Evolutionary conservation across 2,113 vertebrate species (phyloP), one percentile per base, ranked within the genome.

Genomic region (Neolamprologus devosi): DNA sequence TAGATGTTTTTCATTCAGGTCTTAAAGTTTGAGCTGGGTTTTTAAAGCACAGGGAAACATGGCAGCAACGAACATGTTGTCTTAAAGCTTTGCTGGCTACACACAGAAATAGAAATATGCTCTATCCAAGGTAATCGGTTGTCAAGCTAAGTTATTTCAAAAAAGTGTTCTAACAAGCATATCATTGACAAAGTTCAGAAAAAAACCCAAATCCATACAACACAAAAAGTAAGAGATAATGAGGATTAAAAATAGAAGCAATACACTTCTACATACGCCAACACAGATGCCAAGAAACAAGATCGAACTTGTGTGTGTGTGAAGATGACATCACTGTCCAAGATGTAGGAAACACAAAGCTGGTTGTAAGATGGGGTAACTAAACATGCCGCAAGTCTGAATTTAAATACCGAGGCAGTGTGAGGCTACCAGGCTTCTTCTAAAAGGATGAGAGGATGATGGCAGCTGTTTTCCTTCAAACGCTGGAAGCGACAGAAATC

Each of bases 211-310:
- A 65, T 53, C 60, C 55, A 40, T 42, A 3, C 33, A 70, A 49
- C 84, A 63, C 40, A 60, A 68, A 82, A 73, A 80, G 40, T 84
- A 65, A 19, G 28, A 80, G 26, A 83, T 85, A 87, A 90, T 88
- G 78, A 94, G 54, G 40, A 13, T 63, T 86, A 86, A 89, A 92
- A 89, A 89, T 91, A 90, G 92, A 91, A 28, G 54, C 14, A 57
- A 73, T 49, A 40, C 82, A 85, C 88, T 85, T 90, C 60, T 37
- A n/a, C 30, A 65, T 65, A 83, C 45, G 55, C n/a, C 16, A 82
- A 88, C 81, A 83, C 47, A 81, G 81, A 89, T 55, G 81, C 58
- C 81, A 73, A 80, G 87, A 91, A 94, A 90, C 7, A 33, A 40
- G 78, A 85, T 21, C 80, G 81, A 86, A 73, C 83, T 33, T 16